Evolutionary conservation across 2,113 vertebrate genomes (phyloP).

Genomic region (Plecotus auritus): DNA sequence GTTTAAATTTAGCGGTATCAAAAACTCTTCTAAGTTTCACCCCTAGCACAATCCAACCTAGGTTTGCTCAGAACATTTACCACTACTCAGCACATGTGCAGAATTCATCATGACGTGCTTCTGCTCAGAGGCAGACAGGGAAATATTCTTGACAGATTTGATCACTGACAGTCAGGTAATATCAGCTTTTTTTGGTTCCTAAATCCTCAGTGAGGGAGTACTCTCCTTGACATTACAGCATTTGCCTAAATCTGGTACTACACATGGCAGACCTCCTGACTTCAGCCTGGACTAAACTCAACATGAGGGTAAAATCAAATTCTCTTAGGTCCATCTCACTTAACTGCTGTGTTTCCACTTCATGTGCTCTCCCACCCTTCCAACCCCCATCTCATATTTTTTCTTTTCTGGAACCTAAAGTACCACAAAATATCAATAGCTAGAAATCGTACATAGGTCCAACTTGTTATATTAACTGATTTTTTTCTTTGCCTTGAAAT

Average conservation of each 20-base stretch:
- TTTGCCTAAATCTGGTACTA: not conserved
- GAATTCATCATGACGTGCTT: not conserved
- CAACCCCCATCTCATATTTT: not conserved
- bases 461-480: not conserved
- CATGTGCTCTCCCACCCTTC: not conserved
- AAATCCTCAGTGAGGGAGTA: not conserved
- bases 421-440: not conserved
- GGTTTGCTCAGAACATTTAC: not conserved
- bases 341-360: not conserved
- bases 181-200: not conserved
- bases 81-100: not conserved
- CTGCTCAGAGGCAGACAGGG: not conserved
- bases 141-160: not conserved
- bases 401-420: not conserved
- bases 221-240: not conserved
- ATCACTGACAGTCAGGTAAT: not conserved
- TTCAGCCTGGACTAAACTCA: not conserved
- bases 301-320: not conserved
- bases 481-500: slow-evolving; percentile 16
- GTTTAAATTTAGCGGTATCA: slow-evolving; percentile 60
- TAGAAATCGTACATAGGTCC: not conserved
- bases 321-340: not conserved
- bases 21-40: slow-evolving; percentile 31
- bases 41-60: not conserved
- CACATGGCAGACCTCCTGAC: not conserved